phyloP scores from a whole-genome alignment of 2,797 vertebrate species.

The Zalophus californianus region DNA sequence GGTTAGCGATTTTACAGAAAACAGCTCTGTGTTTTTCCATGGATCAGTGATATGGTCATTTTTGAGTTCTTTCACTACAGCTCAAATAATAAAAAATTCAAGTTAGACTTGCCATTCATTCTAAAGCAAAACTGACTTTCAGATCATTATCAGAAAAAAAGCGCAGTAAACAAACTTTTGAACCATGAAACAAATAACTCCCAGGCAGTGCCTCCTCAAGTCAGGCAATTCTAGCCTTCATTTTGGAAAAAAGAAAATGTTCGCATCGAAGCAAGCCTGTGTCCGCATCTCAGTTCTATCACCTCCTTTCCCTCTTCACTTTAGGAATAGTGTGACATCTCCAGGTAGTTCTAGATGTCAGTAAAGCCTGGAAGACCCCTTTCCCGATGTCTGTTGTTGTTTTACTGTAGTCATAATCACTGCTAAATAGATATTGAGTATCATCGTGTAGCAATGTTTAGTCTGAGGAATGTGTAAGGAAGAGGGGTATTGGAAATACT shows the following conservation, averaged over 20 bases:
- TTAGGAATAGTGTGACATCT: neutral
- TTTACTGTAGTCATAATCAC: neutral
- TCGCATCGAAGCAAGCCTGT: neutral
- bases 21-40: constrained; percentile 28
- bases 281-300: neutral
- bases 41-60: constrained; percentile 15
- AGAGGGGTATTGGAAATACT: neutral
- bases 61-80: constrained; percentile 42
- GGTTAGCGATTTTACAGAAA: neutral
- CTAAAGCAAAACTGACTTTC: constrained; percentile 71
- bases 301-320: neutral
- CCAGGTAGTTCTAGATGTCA: neutral
- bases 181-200: constrained; percentile 75
- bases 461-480: neutral
- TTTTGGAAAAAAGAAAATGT: constrained; percentile 29
- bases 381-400: neutral
- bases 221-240: constrained; percentile 28
- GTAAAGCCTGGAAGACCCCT: neutral
- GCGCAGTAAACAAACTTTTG: constrained; percentile 74
- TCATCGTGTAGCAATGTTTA: neutral
- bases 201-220: neutral
- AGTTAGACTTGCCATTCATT: constrained; percentile 58
- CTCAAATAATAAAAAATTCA: constrained; percentile 59
- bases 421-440: neutral
- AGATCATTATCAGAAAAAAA: constrained; percentile 75